Conservation (phyloP, 1,140 invertebrate genomes). For the Thaumatotibia leucotreta region DNA sequence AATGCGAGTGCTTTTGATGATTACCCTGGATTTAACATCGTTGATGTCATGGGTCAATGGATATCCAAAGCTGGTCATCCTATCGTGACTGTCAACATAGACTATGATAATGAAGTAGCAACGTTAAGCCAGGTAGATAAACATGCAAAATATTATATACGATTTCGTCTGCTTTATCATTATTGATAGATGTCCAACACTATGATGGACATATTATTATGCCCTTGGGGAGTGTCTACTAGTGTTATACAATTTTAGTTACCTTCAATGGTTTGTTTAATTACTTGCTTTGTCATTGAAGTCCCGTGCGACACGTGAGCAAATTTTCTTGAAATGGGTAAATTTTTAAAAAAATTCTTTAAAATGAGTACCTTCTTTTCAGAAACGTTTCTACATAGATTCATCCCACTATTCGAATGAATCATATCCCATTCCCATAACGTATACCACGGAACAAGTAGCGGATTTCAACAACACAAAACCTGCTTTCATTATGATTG, state of each 20-base stretch:
- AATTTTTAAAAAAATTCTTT: no score
- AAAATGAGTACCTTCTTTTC: conserved; percentile 21
- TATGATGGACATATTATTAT: no score
- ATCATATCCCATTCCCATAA: conserved; percentile 80
- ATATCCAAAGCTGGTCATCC: conserved; percentile 84
- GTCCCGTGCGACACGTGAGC: no score
- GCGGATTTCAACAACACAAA: conserved; percentile 77
- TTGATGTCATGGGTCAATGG: conserved; percentile 82
- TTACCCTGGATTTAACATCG: conserved; percentile 47
- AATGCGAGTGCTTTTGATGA: conserved; percentile 35
- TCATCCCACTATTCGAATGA: conserved; percentile 43
- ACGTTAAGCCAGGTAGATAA: conserved; percentile 69
- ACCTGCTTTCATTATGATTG: conserved; percentile 75
- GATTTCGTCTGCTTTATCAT: no score
- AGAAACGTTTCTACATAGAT: conserved; percentile 61
- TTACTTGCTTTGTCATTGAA: no score
- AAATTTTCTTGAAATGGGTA: no score
- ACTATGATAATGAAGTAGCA: conserved; percentile 56
- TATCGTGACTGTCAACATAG: conserved; percentile 76
- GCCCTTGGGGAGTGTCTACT: no score
- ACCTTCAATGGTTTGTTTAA: no score
- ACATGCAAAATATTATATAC: background rate
- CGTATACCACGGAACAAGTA: conserved; percentile 69
- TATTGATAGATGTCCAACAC: no score
- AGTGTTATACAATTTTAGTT: no score